A percentile compares a stretch with the other conserved stretches of the same genome.
These are phyloP conservation scores for Frankliniella fusca DNA, from an alignment of 2,888 invertebrate species.

Conservation along the genomic window DNA sequence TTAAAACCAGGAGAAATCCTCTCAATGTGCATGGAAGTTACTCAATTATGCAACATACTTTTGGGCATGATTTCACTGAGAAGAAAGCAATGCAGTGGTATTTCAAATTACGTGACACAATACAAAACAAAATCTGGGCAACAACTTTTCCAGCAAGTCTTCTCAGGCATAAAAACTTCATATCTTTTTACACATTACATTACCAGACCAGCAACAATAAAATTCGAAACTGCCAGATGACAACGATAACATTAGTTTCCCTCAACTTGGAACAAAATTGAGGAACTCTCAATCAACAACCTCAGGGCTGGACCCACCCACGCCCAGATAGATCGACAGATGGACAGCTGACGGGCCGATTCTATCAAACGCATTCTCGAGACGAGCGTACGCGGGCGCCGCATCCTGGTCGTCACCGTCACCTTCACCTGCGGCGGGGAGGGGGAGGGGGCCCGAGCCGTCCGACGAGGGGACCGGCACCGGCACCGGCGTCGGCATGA, in stretches of 20 bases:
- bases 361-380: conserved; percentile 14
- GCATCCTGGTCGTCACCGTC: neutral
- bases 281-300: neutral
- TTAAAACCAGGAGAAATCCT: too few relatives aligned
- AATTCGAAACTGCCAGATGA: neutral
- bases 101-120: neutral
- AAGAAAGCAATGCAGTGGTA: neutral
- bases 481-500: neutral
- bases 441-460: neutral
- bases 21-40: too few relatives aligned
- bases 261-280: neutral
- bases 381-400: neutral
- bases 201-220: conserved; percentile 2
- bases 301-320: conserved; percentile 18
- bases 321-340: conserved; percentile 3
- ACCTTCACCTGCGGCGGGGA: neutral
- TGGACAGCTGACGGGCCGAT: neutral
- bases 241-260: neutral
- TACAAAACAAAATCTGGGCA: neutral
- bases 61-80: too few relatives aligned
- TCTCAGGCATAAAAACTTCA: neutral
- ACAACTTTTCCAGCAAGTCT: neutral
- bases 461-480: neutral
- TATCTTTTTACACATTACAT: neutral
- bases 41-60: too few relatives aligned